Percentiles rank a stretch among this genome's conserved stretches.
Evolutionary conservation across 92 coral and sea anemone genomes (phyloP).

Genomic region (Pocillopora meandrina): DNA sequence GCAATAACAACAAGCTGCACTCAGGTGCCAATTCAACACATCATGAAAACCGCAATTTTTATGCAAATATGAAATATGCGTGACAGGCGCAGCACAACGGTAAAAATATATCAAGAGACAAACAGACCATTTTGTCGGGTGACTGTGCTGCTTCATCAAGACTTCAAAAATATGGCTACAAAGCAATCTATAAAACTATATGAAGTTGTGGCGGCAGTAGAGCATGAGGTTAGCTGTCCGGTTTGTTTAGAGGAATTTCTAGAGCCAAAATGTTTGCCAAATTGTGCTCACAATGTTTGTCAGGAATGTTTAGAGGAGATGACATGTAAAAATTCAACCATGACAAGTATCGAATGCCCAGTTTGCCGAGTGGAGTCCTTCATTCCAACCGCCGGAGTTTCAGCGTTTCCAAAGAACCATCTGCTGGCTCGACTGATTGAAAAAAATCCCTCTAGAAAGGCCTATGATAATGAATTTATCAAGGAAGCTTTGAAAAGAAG

Average conservation of each 20-base stretch:
- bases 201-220: constrained; percentile 17
- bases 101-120: background rate
- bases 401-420: constrained; percentile 61
- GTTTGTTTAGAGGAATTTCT: constrained; percentile 67
- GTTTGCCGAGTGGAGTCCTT: constrained; percentile 65
- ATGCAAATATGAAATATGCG: constrained; percentile 28
- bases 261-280: constrained; percentile 65
- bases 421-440: constrained; percentile 60
- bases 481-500: constrained; percentile 48
- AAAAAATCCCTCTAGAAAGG: constrained; percentile 50
- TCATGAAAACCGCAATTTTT: constrained; percentile 13
- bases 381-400: constrained; percentile 53
- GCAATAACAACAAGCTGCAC: background rate
- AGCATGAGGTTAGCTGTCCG: constrained; percentile 59
- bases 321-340: constrained; percentile 24
- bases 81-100: constrained; percentile 33
- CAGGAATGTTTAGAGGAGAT: constrained; percentile 62
- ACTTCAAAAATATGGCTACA: background rate
- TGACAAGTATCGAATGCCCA: constrained; percentile 49
- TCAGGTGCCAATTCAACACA: background rate
- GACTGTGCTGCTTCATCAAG: background rate
- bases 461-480: constrained; percentile 41
- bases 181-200: constrained; percentile 20
- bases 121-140: constrained; percentile 1
- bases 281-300: constrained; percentile 69